These are phyloP conservation scores for Margarornis squamiger DNA, from an alignment of 2,797 vertebrate species.

Conservation along the genomic window DNA sequence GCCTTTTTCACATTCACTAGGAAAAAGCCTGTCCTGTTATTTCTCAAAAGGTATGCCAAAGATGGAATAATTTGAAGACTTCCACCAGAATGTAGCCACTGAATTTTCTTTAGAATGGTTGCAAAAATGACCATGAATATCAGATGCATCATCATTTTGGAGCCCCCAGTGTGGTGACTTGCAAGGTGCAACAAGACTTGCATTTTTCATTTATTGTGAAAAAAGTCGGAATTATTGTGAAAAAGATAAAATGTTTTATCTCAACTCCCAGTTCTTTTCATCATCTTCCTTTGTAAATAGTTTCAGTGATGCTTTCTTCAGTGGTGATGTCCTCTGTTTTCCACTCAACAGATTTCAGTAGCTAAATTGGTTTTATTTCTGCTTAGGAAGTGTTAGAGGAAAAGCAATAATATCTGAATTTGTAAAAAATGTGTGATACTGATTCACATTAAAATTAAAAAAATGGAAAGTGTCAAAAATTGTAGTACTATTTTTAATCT, in stretches of 20 bases:
- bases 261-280: not conserved
- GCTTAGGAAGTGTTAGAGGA: not conserved
- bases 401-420: not conserved
- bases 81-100: not conserved
- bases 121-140: not conserved
- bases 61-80: not conserved
- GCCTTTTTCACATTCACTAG: not conserved
- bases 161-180: not conserved
- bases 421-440: not conserved
- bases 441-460: not conserved
- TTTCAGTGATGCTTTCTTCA: not conserved
- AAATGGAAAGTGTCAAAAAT: not conserved
- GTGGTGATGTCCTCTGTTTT: not conserved
- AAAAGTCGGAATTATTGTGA: not conserved
- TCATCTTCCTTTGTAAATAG: not conserved
- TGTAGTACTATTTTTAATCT: not conserved
- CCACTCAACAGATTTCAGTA: not conserved
- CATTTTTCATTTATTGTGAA: not conserved
- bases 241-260: not conserved
- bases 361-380: not conserved
- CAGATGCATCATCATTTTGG: not conserved
- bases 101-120: not conserved
- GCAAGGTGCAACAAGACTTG: not conserved
- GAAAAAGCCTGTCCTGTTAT: not conserved
- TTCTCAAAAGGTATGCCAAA: not conserved